A percentile compares a stretch with the other conserved stretches of the same genome.
phyloP scores from a whole-genome alignment of 2,888 invertebrate genomes.

The Cremastinae sp. region DNA sequence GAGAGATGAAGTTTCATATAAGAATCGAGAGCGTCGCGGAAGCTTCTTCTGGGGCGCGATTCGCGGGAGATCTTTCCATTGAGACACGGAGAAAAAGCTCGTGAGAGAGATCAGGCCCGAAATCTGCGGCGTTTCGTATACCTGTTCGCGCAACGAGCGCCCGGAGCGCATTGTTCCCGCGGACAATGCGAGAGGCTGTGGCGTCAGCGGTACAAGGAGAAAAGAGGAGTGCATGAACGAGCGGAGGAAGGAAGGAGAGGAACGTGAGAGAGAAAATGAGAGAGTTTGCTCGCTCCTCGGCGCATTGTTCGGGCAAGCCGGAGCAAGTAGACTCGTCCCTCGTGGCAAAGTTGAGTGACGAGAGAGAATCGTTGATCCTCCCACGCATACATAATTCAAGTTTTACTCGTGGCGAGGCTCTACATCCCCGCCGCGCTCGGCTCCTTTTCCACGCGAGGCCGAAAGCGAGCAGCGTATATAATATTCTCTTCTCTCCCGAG shows the following conservation, averaged over 20 bases:
- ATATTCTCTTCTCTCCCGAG: conserved; percentile 16
- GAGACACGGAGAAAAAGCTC: conserved; percentile 1
- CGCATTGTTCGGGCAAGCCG: conserved; percentile 49
- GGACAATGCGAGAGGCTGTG: conserved; percentile 46
- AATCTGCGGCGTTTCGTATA: background rate
- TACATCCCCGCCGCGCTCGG: background rate
- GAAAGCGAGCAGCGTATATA: background rate
- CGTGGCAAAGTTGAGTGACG: conserved; percentile 54
- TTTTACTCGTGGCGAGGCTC: conserved; percentile 39
- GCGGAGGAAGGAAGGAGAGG: conserved; percentile 26
- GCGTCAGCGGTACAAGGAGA: conserved; percentile 23
- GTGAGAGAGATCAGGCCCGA: conserved; percentile 1
- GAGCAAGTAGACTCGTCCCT: conserved; percentile 53
- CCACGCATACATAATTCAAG: conserved; percentile 58
- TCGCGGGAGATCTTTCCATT: too few species aligned
- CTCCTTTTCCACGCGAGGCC: background rate
- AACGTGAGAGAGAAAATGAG: conserved; percentile 16
- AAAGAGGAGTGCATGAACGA: conserved; percentile 39
- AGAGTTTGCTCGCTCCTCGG: conserved; percentile 45
- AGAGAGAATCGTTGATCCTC: conserved; percentile 60
- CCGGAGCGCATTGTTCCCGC: conserved; percentile 47
- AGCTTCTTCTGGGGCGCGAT: too few species aligned
- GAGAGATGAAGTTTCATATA: too few species aligned
- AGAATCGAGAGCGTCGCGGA: too few species aligned
- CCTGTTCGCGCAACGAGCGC: conserved; percentile 24